Conservation (phyloP, 2,797 vertebrate species). For the Melopsittacus undulatus region DNA sequence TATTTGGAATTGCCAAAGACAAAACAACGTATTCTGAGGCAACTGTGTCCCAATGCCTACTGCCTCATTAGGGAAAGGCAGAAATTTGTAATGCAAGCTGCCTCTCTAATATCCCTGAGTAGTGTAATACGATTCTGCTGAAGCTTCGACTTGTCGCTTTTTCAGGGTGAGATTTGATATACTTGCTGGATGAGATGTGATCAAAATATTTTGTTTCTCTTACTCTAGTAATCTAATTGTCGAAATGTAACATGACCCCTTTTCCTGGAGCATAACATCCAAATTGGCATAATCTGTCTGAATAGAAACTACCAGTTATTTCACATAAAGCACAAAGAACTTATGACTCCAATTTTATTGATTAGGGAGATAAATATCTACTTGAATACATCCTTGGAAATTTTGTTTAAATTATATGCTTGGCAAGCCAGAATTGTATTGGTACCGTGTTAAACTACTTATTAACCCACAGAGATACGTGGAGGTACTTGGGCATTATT, state of each 20-base stretch:
- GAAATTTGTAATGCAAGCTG: not conserved
- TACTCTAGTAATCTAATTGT: slow-evolving; percentile 11
- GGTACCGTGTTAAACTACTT: not conserved
- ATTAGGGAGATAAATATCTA: not conserved
- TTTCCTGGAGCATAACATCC: not conserved
- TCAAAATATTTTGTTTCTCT: slow-evolving; percentile 63
- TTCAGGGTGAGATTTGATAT: not conserved
- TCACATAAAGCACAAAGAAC: not conserved
- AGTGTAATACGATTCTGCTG: not conserved
- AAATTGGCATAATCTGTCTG: not conserved
- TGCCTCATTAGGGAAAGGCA: slow-evolving; percentile 14
- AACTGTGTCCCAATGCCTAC: not conserved
- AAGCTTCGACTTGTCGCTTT: not conserved
- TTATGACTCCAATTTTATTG: slow-evolving; percentile 15
- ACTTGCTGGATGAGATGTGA: not conserved
- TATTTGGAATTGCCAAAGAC: not conserved
- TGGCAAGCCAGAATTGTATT: not conserved
- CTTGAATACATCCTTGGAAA: not conserved
- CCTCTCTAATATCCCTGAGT: not conserved
- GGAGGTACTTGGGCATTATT: not conserved
- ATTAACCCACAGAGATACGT: not conserved
- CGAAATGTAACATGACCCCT: not conserved
- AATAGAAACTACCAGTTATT: not conserved
- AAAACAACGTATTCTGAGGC: not conserved
- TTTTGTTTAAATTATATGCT: not conserved